Conservation (phyloP, 2,888 invertebrate species). For the Cyaniris semiargus region DNA sequence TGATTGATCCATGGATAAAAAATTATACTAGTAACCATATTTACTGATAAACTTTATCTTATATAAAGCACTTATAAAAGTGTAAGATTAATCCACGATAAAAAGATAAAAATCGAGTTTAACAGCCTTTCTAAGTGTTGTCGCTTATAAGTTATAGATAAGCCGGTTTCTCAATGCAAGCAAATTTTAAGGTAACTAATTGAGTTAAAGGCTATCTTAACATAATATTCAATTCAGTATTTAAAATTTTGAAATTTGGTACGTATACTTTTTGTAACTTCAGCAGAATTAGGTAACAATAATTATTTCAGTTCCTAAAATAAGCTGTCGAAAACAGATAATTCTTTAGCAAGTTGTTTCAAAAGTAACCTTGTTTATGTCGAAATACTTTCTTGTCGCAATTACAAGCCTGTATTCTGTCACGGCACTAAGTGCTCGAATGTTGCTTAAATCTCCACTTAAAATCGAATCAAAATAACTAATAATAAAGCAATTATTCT, state of each 20-base stretch:
- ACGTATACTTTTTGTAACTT: not conserved
- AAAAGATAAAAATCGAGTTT: conserved; percentile 65
- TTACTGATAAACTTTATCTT: conserved; percentile 67
- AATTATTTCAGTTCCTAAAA: conserved; percentile 5
- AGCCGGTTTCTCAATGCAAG: conserved; percentile 4
- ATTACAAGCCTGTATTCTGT: not conserved
- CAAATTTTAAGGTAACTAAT: not conserved
- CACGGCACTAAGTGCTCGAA: conserved; percentile 17
- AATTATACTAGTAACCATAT: conserved; percentile 51
- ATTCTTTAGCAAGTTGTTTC: conserved; percentile 25
- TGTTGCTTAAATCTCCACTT: conserved; percentile 31
- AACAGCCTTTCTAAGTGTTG: conserved; percentile 58
- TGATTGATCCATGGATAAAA: conserved; percentile 41
- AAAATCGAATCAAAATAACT: conserved; percentile 44
- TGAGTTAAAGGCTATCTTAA: not conserved
- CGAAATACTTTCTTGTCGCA: conserved; percentile 30
- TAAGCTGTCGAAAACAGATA: conserved; percentile 10
- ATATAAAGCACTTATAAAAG: conserved; percentile 55
- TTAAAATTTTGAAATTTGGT: not conserved
- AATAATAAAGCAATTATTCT: conserved; percentile 59
- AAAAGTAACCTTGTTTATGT: conserved; percentile 28
- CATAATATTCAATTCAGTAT: not conserved
- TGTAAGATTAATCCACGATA: conserved; percentile 64
- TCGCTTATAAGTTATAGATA: conserved; percentile 32
- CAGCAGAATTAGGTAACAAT: not conserved